Conservation (phyloP, 1,140 invertebrate genomes). For the Ectropis grisescens region DNA sequence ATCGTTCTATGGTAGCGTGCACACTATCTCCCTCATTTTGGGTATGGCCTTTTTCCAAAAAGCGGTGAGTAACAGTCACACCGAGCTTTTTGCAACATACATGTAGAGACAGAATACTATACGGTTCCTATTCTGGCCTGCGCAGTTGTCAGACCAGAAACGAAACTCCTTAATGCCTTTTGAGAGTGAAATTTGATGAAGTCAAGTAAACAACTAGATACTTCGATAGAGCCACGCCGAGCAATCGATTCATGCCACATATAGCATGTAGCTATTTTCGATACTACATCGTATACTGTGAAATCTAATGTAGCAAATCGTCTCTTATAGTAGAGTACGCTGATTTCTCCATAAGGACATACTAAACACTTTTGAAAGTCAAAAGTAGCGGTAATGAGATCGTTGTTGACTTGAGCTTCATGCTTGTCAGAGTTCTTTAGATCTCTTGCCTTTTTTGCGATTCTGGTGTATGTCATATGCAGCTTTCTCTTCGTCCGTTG, state of each 20-base stretch:
- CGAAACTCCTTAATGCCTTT: conserved; percentile 3
- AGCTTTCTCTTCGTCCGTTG: too few species aligned
- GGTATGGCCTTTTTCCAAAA: conserved; percentile 7
- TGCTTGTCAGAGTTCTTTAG: too few species aligned
- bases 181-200: conserved; percentile 1
- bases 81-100: neutral
- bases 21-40: conserved; percentile 7
- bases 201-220: conserved; percentile 7
- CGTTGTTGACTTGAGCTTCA: too few species aligned
- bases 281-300: neutral
- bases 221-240: conserved; percentile 9
- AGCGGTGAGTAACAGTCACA: conserved; percentile 1
- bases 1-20: conserved; percentile 4
- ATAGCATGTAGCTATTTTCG: conserved; percentile 5
- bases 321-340: too few species aligned
- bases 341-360: too few species aligned
- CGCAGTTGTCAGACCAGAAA: too few species aligned
- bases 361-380: neutral
- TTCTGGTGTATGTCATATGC: too few species aligned
- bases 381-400: conserved; percentile 1
- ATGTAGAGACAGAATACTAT: neutral
- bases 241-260: conserved; percentile 9
- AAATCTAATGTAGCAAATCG: neutral
- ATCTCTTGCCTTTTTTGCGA: too few species aligned
- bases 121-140: neutral